Evolutionary conservation across 1,140 invertebrate species (phyloP).

Genomic region (Pantala flavescens): DNA sequence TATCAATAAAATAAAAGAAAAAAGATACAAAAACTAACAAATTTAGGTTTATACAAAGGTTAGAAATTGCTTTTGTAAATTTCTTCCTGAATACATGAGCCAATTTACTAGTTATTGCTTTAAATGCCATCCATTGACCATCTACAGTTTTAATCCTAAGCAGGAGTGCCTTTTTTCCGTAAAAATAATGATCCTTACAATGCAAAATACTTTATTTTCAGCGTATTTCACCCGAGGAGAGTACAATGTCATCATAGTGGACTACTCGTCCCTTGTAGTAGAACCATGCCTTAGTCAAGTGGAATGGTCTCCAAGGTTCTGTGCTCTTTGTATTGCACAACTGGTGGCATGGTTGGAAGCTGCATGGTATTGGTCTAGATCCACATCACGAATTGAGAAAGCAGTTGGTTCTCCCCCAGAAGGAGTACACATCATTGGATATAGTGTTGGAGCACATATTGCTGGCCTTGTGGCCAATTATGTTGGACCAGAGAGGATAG

Average conservation of each 20-base stretch:
- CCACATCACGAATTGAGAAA: neutral
- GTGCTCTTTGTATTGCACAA: conserved; percentile 68
- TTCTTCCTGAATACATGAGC: no score
- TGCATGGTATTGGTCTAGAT: neutral
- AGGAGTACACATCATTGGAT: conserved; percentile 67
- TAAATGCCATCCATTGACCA: no score
- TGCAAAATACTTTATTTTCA: conserved; percentile 18
- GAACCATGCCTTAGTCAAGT: conserved; percentile 72
- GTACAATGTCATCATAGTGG: conserved; percentile 80
- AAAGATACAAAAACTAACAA: no score
- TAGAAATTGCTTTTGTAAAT: no score
- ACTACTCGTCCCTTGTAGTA: conserved; percentile 66
- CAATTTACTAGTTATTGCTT: no score
- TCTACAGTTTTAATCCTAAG: no score
- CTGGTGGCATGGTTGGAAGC: conserved; percentile 56
- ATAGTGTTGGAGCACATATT: conserved; percentile 76
- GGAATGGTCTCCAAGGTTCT: conserved; percentile 72
- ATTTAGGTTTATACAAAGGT: no score
- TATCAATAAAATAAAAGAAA: no score
- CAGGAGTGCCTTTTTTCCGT: no score
- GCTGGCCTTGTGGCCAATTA: conserved; percentile 70
- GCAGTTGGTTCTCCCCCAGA: conserved; percentile 46
- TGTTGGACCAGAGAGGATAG: conserved; percentile 56
- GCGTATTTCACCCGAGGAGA: conserved; percentile 68
- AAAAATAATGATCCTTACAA: neutral